Evolutionary conservation across 1,140 invertebrate genomes (phyloP).

Genomic region (Chironomus striatipennis): DNA sequence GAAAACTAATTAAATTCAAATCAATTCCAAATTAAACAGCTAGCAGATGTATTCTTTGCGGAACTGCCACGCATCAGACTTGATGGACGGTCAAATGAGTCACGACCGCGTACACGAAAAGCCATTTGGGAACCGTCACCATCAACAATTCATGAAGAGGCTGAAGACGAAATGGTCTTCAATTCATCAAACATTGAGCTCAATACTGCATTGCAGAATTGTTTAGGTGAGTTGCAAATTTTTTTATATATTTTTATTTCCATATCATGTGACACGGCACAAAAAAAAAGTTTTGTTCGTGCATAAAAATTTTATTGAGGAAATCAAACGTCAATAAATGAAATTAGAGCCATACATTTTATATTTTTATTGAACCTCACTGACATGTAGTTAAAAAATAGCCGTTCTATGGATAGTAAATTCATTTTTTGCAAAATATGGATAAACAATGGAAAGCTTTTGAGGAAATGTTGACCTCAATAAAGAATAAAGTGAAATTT

Average conservation of each 20-base stretch:
- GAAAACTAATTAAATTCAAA: neutral
- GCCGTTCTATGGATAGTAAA: too few relatives aligned
- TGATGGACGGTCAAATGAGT: slow-evolving; percentile 36
- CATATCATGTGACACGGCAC: neutral
- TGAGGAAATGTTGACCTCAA: too few relatives aligned
- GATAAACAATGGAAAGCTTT: too few relatives aligned
- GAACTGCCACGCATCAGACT: slow-evolving; percentile 38
- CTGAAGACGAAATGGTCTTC: slow-evolving; percentile 37
- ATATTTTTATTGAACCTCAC: too few relatives aligned
- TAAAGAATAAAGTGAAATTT: too few relatives aligned
- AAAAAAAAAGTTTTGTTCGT: too few relatives aligned
- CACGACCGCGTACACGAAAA: slow-evolving; percentile 35
- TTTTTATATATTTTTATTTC: neutral
- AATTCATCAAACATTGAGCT: slow-evolving; percentile 34
- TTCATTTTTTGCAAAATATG: too few relatives aligned
- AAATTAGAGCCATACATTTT: too few relatives aligned
- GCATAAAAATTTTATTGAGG: neutral
- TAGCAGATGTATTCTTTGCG: slow-evolving; percentile 38
- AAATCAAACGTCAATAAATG: neutral
- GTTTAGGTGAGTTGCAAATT: slow-evolving; percentile 36
- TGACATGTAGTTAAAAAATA: too few relatives aligned
- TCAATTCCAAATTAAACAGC: slow-evolving; percentile 27
- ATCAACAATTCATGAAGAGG: slow-evolving; percentile 38
- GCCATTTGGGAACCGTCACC: slow-evolving; percentile 37
- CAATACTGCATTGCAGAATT: slow-evolving; percentile 38